These are phyloP conservation scores for Chlorospingus flavigularis DNA, from an alignment of 2,797 vertebrate species.

Conservation along the genomic window DNA sequence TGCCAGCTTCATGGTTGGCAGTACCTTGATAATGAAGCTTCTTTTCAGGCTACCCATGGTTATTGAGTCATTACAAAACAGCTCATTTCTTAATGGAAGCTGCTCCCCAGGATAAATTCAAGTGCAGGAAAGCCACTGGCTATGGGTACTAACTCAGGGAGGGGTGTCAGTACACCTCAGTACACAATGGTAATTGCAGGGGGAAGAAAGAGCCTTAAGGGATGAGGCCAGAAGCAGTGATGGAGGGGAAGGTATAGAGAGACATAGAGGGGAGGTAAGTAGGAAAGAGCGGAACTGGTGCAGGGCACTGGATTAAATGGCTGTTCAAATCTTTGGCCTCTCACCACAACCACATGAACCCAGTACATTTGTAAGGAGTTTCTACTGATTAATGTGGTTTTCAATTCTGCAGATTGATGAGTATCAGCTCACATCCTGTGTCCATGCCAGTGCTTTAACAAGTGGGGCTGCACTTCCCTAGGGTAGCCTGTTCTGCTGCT, in stretches of 20 bases:
- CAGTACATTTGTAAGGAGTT: not conserved
- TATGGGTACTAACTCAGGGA: not conserved
- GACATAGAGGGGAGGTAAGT: not conserved
- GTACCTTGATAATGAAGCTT: constrained; percentile 40
- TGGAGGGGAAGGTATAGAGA: not conserved
- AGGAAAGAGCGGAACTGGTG: not conserved
- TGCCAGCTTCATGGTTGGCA: constrained; percentile 46
- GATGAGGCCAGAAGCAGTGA: not conserved
- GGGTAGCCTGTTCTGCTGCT: not conserved
- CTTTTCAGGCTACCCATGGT: constrained; percentile 1
- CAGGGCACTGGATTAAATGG: not conserved
- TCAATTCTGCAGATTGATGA: not conserved
- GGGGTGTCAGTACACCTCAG: not conserved
- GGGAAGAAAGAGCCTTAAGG: not conserved
- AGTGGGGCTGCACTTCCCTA: not conserved
- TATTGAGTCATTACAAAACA: constrained; percentile 11
- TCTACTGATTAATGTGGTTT: not conserved
- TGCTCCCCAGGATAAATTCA: not conserved
- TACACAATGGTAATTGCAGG: not conserved
- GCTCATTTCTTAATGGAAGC: not conserved
- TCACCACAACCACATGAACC: not conserved
- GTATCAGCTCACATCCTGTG: not conserved
- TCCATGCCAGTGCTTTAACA: not conserved
- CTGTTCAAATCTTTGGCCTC: not conserved
- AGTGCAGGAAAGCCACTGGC: not conserved